Evolutionary conservation across 2,888 invertebrate species (phyloP).

Genomic region (Campoplex nolae): DNA sequence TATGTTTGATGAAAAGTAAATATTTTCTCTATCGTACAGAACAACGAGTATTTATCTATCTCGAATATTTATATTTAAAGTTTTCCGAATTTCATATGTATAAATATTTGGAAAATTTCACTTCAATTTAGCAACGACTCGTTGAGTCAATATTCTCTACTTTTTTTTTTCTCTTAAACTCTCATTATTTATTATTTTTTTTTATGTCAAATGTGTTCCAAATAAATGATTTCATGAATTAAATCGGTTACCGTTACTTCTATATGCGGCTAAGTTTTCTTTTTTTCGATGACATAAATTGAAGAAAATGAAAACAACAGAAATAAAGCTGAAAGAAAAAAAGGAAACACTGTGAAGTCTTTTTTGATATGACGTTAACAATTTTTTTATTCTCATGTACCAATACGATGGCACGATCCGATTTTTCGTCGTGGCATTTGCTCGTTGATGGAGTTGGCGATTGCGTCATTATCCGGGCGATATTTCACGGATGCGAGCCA

Average conservation of each 20-base stretch:
- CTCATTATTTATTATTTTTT: not conserved
- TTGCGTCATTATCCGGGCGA: constrained; percentile 81
- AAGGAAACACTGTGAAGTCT: not conserved
- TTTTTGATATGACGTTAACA: not conserved
- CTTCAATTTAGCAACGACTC: not conserved
- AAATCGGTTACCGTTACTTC: no score
- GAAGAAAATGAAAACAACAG: not conserved
- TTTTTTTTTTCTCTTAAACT: not conserved
- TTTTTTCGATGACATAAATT: not conserved
- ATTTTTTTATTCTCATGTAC: constrained; percentile 71
- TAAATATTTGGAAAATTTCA: not conserved
- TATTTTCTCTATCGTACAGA: not conserved
- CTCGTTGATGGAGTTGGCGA: constrained; percentile 79
- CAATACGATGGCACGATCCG: constrained; percentile 78
- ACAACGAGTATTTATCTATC: not conserved
- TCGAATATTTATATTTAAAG: not conserved
- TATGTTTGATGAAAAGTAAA: not conserved
- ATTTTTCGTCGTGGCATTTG: constrained; percentile 79
- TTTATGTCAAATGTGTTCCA: not conserved
- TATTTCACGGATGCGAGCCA: constrained; percentile 33
- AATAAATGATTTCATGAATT: not conserved
- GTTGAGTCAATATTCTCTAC: not conserved
- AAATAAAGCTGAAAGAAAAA: not conserved
- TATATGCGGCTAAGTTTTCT: not conserved
- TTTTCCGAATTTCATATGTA: not conserved